Evolutionary conservation across 2,888 invertebrate genomes (phyloP), one percentile per base, ranked within the genome.

Genomic region (Pterostichus madidus): DNA sequence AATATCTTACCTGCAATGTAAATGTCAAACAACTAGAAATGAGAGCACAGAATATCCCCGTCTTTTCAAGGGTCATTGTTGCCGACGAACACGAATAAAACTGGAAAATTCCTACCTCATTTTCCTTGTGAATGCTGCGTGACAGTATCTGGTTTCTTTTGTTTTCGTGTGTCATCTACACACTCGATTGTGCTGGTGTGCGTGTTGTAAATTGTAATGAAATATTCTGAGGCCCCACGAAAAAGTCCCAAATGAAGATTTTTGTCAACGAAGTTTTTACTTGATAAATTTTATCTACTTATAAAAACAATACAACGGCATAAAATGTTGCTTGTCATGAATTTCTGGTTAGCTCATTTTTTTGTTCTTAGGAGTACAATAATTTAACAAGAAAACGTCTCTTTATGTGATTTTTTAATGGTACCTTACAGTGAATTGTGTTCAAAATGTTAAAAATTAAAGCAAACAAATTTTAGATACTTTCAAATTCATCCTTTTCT

Each of bases 131-230:
- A 78, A 78, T 77, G 24, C 24, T 44, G 35, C 56, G 78, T 61
- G 78, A 78, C 78, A 78, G 56, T 78, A 78, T 78, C 61, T 56
- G 17, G 35, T 39, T 78, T 78, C 78, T 78, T 78, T 61, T 78
- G 78, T 78, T 78, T 78, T 11, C 59, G 56, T 78, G 59, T 59
- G 56, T 78, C 56, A 78, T 59, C 59, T 78, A 73, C 49, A 73
- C 49, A 73, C 15, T 15, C 0, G n/a, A 64, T n/a, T 31, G 52
- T 39, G n/a, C n/a, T 7, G 32, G 31, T 52, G 64, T 64, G 75
- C 52, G 52, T 75, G 61, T 46, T 61, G 59, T 78, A 78, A 78
- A 56, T 78, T 78, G 39, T 78, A 78, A 78, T 78, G 78, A 78
- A 78, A 78, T 78, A 78, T 78, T 44, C 24, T 35, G 8, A 44